Base-by-base conservation (phyloP, 2,888 invertebrate genomes). In the Habroteleia sp. region DNA sequence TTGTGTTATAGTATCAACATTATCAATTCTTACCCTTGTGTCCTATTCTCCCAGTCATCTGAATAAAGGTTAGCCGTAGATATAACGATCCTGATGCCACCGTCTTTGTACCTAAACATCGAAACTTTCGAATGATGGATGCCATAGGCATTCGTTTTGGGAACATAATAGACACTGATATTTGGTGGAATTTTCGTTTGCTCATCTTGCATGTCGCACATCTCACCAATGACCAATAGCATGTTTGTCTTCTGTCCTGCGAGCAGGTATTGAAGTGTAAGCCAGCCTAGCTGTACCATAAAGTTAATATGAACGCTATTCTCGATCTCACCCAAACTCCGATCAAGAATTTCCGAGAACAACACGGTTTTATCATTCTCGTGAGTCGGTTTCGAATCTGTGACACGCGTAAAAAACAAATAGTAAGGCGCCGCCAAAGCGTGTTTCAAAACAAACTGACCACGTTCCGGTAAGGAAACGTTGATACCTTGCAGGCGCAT, bases 31-130 rank as follows among this genome's bases (percentile, higher is more conserved):
- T 4, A 95, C 92, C 97, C 97, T 89, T 99, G 98, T 0, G 97
- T 96, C 80, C 97, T 93, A 87, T 97, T 95, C 82, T 95, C 93
- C 98, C 98, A 99, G 88, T 99, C 98, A 76, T 94, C 94, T 14
- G 93, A 91, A 79, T 97, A 95, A 1, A 98, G 90, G 90, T 99
- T 99, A 0, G 98, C 97, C 0, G 98, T 98, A 0, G 95, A 96
- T 23, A 98, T 92, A 0, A 97, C 93, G 3, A 98, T 93, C 6
- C 97, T 90, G 52, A 98, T 89, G 0, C 96, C 95, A 0, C 93
- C 91, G 81, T 97, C 94, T 73, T 91, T 93, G 83, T 97, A 97
- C 44, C 93, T 92, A 0, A 98, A 90, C 0, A 98, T 86, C 91
- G 96, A 96, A 92, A 98, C 92, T 90, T 98, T 98, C 3, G 83